Evolutionary conservation across 1,140 invertebrate species (phyloP).

Genomic region (Platyura marginata): DNA sequence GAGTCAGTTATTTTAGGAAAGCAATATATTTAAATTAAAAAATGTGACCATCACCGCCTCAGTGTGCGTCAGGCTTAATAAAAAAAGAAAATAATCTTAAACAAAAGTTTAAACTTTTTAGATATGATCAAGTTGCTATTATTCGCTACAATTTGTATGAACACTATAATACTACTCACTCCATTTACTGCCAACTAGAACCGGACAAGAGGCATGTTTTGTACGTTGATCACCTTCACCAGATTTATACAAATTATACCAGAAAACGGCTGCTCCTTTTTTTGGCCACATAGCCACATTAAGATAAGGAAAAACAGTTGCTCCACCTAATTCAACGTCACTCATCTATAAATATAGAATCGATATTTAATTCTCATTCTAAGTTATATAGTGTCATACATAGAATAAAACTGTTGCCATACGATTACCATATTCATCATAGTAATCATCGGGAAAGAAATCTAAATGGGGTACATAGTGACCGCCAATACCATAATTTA

Average conservation of each 20-base stretch:
- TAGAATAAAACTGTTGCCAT: constrained; percentile 91
- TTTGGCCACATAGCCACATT: constrained; percentile 68
- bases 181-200: constrained; percentile 92
- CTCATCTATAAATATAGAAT: constrained; percentile 52
- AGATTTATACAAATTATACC: constrained; percentile 83
- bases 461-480: constrained; percentile 99
- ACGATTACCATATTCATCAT: constrained; percentile 56
- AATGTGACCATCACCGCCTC: no score
- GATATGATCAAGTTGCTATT: no score
- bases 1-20: no score
- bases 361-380: constrained; percentile 1
- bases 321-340: constrained; percentile 86
- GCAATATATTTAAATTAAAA: no score
- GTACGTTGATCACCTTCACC: constrained; percentile 86
- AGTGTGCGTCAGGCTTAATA: no score
- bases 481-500: constrained; percentile 97
- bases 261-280: constrained; percentile 84
- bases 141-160: no score
- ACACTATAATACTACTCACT: no score
- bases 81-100: no score
- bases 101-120: no score
- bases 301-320: constrained; percentile 83
- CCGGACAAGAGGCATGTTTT: constrained; percentile 92
- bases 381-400: constrained; percentile 24
- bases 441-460: constrained; percentile 80